phyloP scores from a whole-genome alignment of 2,888 invertebrate genomes.

The Nephrotoma flavescens region DNA sequence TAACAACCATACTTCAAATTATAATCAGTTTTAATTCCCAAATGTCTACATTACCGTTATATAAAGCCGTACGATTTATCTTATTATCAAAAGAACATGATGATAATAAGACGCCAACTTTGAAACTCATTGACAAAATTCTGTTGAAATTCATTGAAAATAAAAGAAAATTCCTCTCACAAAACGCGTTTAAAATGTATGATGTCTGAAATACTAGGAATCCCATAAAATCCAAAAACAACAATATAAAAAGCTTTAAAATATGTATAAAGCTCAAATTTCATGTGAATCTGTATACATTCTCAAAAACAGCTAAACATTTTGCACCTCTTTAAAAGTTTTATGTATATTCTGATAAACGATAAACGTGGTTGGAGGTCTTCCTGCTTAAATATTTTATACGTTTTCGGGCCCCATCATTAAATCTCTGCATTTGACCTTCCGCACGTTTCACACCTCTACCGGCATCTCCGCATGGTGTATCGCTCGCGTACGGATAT shows the following conservation, averaged over 20 bases:
- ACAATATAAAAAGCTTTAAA: background rate
- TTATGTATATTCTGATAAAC: background rate
- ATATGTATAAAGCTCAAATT: background rate
- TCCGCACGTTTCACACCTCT: background rate
- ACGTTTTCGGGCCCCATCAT: background rate
- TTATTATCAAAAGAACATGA: no score
- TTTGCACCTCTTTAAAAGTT: background rate
- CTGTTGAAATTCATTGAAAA: no score
- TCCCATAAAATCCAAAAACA: background rate
- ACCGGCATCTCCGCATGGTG: background rate
- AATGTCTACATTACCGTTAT: no score
- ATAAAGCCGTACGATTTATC: no score
- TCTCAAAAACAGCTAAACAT: background rate
- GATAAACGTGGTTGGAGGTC: background rate
- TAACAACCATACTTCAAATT: no score
- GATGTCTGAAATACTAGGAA: background rate
- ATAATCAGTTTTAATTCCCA: no score
- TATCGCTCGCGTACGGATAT: background rate
- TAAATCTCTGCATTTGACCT: background rate
- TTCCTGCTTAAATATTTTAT: background rate
- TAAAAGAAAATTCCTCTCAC: no score
- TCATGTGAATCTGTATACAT: background rate
- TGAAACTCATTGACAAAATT: no score
- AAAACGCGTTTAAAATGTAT: no score
- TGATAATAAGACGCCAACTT: no score